phyloP scores from a whole-genome alignment of 1,140 invertebrate genomes.

The Bilobella aurantiaca region DNA sequence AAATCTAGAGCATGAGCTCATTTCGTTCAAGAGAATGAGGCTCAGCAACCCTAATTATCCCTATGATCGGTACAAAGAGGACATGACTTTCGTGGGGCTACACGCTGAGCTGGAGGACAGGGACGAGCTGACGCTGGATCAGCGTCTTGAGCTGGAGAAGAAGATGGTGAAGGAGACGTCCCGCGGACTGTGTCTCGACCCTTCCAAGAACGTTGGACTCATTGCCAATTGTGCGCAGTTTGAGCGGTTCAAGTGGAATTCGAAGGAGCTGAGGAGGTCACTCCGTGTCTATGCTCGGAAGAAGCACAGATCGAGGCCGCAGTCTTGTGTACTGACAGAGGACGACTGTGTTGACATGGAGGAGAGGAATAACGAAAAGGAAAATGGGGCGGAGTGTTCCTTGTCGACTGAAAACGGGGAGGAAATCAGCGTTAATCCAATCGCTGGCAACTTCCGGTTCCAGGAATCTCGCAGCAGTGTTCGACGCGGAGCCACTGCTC shows the following conservation, averaged over 20 bases:
- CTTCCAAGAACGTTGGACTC: conserved; percentile 18
- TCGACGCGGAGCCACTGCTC: background rate
- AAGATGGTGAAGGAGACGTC: conserved; percentile 21
- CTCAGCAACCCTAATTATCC: background rate
- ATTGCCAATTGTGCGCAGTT: conserved; percentile 26
- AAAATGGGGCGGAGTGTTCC: too few species aligned
- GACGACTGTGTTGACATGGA: background rate
- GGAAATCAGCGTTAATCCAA: too few species aligned
- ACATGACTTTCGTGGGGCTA: background rate
- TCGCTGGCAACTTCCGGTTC: background rate
- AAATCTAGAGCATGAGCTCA: background rate
- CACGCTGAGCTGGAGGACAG: background rate
- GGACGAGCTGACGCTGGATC: conserved; percentile 19
- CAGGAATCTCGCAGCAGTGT: background rate
- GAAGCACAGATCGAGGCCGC: background rate
- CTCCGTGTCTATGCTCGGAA: background rate
- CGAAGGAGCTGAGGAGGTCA: conserved; percentile 11
- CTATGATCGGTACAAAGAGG: background rate
- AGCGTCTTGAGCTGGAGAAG: conserved; percentile 29
- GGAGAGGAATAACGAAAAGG: too few species aligned
- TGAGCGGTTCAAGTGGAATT: conserved; percentile 29
- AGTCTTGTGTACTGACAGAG: background rate
- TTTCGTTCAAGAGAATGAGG: background rate
- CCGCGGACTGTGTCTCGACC: conserved; percentile 28
- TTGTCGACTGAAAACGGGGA: too few species aligned